A percentile compares a stretch with the other conserved stretches of the same genome.
phyloP scores from a whole-genome alignment of 2,888 invertebrate genomes.

The Ischnura elegans region DNA sequence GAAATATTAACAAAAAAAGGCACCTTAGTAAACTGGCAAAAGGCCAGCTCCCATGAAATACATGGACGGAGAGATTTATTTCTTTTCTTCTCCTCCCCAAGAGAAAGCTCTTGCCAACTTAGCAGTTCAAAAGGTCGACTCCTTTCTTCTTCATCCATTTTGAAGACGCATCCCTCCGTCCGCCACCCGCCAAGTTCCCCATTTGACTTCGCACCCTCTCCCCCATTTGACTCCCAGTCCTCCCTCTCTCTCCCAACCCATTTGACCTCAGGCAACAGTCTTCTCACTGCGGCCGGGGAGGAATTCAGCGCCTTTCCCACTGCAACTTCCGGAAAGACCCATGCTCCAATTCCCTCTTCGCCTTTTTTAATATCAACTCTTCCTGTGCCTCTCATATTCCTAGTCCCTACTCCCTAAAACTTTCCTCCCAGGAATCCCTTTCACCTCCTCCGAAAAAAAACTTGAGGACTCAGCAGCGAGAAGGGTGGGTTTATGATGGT shows the following conservation, averaged over 20 bases:
- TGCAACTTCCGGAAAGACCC: not conserved
- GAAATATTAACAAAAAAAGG: too few species aligned
- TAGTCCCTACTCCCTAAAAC: not conserved
- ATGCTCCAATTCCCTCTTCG: too few species aligned
- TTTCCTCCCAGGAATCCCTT: slow-evolving; percentile 21
- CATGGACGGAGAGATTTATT: too few species aligned
- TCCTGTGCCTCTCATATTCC: not conserved
- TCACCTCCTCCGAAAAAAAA: not conserved
- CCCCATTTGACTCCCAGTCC: not conserved
- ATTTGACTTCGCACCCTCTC: not conserved
- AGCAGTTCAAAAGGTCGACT: slow-evolving; percentile 12
- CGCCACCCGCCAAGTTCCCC: not conserved
- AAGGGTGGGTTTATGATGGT: too few species aligned
- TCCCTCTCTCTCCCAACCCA: too few species aligned
- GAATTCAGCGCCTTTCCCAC: not conserved
- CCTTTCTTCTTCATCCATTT: slow-evolving; percentile 8
- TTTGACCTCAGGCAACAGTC: too few species aligned
- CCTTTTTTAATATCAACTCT: slow-evolving; percentile 28
- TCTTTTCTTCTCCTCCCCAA: too few species aligned
- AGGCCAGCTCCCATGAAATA: too few species aligned
- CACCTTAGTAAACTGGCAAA: too few species aligned
- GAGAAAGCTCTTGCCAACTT: not conserved
- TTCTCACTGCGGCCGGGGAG: not conserved
- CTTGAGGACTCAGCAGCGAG: too few species aligned
- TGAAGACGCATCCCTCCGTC: not conserved